Conservation (phyloP, 2,888 invertebrate species). For the Mesoligia furuncula region DNA sequence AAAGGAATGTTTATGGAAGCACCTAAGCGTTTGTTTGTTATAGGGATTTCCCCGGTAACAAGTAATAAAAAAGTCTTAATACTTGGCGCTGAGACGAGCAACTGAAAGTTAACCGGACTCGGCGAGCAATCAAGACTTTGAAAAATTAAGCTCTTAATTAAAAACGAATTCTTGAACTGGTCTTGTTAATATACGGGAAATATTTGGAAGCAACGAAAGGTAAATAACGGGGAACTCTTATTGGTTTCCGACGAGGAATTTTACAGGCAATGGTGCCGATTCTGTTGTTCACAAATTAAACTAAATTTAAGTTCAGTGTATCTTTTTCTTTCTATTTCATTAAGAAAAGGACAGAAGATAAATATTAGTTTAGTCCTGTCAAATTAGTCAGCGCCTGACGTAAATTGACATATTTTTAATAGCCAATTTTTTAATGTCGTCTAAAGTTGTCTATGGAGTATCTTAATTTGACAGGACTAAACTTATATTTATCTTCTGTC, state of each 20-base stretch:
- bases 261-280: not conserved
- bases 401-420: no score
- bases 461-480: no score
- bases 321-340: no score
- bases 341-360: no score
- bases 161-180: slow-evolving; percentile 72
- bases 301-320: no score
- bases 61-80: slow-evolving; percentile 82
- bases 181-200: slow-evolving; percentile 35
- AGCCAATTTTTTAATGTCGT: no score
- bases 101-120: slow-evolving; percentile 78
- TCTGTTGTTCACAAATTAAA: no score
- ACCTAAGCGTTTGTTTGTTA: slow-evolving; percentile 72
- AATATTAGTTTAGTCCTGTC: no score
- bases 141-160: slow-evolving; percentile 82
- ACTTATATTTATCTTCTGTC: no score
- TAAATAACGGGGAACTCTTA: not conserved
- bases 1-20: slow-evolving; percentile 46
- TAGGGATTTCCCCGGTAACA: slow-evolving; percentile 76
- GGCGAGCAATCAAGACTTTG: slow-evolving; percentile 79
- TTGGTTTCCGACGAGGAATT: not conserved
- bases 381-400: no score
- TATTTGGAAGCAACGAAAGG: slow-evolving; percentile 3
- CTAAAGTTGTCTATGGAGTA: no score
- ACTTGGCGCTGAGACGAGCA: slow-evolving; percentile 71